Evolutionary conservation across 2,888 invertebrate genomes (phyloP), one percentile per base, ranked within the genome.

Genomic region (Lingula anatina): DNA sequence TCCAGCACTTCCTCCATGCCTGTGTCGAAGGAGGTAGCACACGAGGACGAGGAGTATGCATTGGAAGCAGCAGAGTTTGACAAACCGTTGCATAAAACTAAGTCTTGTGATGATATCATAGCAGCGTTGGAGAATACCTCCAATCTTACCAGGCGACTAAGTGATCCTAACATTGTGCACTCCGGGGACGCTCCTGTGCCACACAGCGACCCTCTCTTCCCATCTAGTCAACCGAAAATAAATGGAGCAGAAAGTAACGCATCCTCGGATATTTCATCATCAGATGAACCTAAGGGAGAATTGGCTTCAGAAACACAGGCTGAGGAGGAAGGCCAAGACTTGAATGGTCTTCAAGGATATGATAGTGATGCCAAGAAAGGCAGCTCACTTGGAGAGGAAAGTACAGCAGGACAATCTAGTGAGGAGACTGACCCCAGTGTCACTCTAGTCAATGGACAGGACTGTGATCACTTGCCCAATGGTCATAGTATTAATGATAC

Each of bases 101-200:
- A 90, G 63, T 91, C 91, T 0, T 90, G 88, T 74, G 90, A 90
- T 57, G 89, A 92, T 76, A 79, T 92, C 49, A 81, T 86, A 57
- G 84, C 85, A 49, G 83, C 83, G 25, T 51, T 64, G 42, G 65
- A 68, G 36, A 53, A 54, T 21, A 75, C 79, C 76, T 55, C 55
- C 12, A 80, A 67, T 68, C 68, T 64, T 5, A 86, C 86, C 58
- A 80, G 92, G 50, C 82, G 91, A 56, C 86, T 86, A 60, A 91
- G 91, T 76, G 91, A 92, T 78, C 90, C 92, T 36, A 90, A 84
- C 77, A 82, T 91, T 68, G 57, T 58, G 2, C 54, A 59, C 43
- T 62, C 63, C 24, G 56, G 54, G 20, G 54, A 56, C 26, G 63
- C 61, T 2, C 9, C 35, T 5, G 3, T 31, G 2, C 23, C 28